Conservation (phyloP, 2,113 vertebrate species). For the Gadus macrocephalus region DNA sequence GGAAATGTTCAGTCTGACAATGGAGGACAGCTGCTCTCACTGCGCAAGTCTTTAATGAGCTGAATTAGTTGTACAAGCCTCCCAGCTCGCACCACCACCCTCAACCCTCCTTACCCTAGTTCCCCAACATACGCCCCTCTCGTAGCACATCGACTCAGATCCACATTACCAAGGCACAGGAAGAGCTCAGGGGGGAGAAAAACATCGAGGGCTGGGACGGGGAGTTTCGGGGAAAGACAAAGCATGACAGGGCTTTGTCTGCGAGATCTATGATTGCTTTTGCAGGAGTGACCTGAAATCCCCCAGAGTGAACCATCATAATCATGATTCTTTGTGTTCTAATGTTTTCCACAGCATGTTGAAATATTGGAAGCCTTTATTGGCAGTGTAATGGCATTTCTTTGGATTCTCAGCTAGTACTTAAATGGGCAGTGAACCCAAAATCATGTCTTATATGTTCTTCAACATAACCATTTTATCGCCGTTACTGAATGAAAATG, state of each 20-base stretch:
- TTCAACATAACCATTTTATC: too few species aligned
- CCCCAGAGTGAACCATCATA: slow-evolving; percentile 23
- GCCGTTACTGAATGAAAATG: too few species aligned
- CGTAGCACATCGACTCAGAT: slow-evolving; percentile 56
- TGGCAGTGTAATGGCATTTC: too few species aligned
- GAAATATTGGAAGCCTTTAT: too few species aligned
- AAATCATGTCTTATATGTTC: too few species aligned
- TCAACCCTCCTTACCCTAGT: slow-evolving; percentile 25
- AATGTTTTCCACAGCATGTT: background rate
- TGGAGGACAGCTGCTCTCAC: slow-evolving; percentile 77
- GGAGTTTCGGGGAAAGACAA: slow-evolving; percentile 34
- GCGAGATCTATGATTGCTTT: slow-evolving; percentile 58
- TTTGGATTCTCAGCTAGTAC: too few species aligned
- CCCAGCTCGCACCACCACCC: slow-evolving; percentile 3
- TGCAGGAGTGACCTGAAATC: slow-evolving; percentile 33
- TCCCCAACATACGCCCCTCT: slow-evolving; percentile 50
- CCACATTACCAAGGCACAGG: slow-evolving; percentile 55
- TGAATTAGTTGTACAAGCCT: slow-evolving; percentile 73
- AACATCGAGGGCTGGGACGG: background rate
- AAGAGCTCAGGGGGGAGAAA: slow-evolving; percentile 45
- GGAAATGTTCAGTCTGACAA: slow-evolving; percentile 75
- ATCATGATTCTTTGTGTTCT: slow-evolving; percentile 20
- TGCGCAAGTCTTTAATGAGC: slow-evolving; percentile 74
- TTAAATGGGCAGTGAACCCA: too few species aligned
- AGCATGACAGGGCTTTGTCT: slow-evolving; percentile 65